Evolutionary conservation across 2,113 vertebrate genomes (phyloP), one percentile per base, ranked within the genome.

Genomic region (Donacobius atricapilla): DNA sequence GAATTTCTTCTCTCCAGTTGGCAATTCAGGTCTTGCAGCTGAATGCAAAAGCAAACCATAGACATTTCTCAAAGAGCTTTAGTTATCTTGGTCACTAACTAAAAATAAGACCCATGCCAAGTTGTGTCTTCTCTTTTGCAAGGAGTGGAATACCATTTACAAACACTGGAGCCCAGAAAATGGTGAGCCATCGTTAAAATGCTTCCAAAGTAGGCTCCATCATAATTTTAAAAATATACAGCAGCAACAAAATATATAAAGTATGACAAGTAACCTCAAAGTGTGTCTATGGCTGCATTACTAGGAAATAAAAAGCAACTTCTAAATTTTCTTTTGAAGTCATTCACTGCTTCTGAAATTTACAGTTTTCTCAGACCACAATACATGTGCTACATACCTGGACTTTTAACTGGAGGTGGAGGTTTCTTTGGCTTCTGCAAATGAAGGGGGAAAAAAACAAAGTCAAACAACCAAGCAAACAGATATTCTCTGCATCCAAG

Each of bases 351-450:
- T 85, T 40, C 37, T 58, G 50, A 68, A 90, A 65, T 80, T 28
- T 10, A 79, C 0, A 47, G 45, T 85, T 86, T 91, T 54, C 20
- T 83, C 50, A 71, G 42, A 73, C 15, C 35, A 57, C 8, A 10
- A 73, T 1, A 30, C 7, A 50, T 5, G 22, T 5, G 35, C 17
- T 58, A 97, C 97, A 11, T 98, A 99, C 98, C 98, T 98, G 98
- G 93, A 75, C 87, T 93, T 97, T 99, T 99, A 70, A 91, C 95
- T 81, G 98, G 98, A 90, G 98, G 98, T 17, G 97, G 98, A 72
- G 98, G 98, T 96, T 99, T 99, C 98, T 98, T 99, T 98, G 98
- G 98, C 96, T 98, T 99, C 98, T 99, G 96, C 25, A 98, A 97
- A 96, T 48, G 5, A 83, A 83, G 25, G 9, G 8, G 6, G 12